Conservation (phyloP, 2,797 vertebrate species). For the Phoebastria nigripes region DNA sequence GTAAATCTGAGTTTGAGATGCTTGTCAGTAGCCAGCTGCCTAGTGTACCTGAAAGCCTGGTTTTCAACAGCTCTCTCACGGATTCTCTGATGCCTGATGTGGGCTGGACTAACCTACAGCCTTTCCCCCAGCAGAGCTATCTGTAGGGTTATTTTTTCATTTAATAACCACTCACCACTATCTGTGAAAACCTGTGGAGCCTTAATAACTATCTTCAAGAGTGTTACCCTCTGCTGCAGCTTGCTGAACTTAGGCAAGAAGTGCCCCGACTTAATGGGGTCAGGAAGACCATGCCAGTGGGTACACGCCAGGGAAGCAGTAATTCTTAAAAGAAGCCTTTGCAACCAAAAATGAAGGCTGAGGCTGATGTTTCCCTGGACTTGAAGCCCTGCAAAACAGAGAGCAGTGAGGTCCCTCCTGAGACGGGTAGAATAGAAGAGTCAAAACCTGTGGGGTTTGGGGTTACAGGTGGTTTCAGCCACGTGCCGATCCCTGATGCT, state of each 20-base stretch:
- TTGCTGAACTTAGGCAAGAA: neutral
- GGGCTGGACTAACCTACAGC: neutral
- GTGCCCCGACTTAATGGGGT: neutral
- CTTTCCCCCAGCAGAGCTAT: neutral
- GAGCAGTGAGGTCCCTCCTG: neutral
- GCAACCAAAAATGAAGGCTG: neutral
- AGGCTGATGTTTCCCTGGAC: neutral
- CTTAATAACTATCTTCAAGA: neutral
- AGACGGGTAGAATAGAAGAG: neutral
- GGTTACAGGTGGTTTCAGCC: neutral
- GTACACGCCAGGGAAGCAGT: fast-evolving
- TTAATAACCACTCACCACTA: neutral
- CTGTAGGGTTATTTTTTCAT: neutral
- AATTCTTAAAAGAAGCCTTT: neutral
- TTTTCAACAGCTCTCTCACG: neutral
- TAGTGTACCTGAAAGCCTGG: neutral
- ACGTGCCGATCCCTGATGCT: neutral
- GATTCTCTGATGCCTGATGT: neutral
- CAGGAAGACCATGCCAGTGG: neutral
- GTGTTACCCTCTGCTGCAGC: neutral
- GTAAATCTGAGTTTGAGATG: neutral
- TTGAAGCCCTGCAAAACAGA: neutral
- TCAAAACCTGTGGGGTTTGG: neutral
- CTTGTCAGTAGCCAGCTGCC: neutral
- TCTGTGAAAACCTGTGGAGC: neutral